These are phyloP conservation scores for Falcaria lacertinaria DNA, from an alignment of 2,888 invertebrate genomes.

Conservation along the genomic window DNA sequence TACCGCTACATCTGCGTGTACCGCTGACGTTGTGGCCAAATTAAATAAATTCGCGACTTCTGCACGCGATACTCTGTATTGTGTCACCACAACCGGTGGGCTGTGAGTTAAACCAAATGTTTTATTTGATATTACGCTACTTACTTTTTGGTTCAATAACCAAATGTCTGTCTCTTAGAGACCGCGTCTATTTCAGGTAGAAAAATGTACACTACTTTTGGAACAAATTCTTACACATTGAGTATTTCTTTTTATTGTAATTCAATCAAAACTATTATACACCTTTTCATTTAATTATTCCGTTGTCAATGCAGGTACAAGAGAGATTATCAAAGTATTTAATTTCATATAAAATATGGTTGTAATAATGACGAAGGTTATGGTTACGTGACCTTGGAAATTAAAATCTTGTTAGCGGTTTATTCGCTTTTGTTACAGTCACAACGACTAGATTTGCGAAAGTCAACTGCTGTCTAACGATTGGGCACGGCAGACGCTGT, in stretches of 20 bases:
- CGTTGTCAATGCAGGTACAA: too few relatives aligned
- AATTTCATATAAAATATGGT: not conserved
- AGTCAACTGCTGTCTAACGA: constrained; percentile 60
- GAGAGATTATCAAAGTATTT: too few relatives aligned
- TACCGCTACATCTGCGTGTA: constrained; percentile 17
- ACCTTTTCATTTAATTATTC: too few relatives aligned
- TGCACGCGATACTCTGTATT: constrained; percentile 37
- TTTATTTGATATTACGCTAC: not conserved
- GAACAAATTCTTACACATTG: too few relatives aligned
- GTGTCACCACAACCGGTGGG: constrained; percentile 25
- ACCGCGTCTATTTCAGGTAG: too few relatives aligned
- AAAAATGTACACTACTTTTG: too few relatives aligned
- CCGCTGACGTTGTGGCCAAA: constrained; percentile 31
- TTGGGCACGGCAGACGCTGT: constrained; percentile 61
- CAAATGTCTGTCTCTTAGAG: constrained; percentile 4
- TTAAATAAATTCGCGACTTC: constrained; percentile 41
- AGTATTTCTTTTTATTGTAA: too few relatives aligned
- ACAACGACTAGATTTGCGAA: constrained; percentile 56
- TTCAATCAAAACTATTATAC: too few relatives aligned
- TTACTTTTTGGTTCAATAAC: not conserved
- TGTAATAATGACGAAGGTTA: constrained; percentile 7
- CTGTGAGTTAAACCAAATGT: constrained; percentile 9
- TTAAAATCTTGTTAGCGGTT: constrained; percentile 50
- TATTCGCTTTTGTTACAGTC: constrained; percentile 49
- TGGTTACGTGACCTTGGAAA: constrained; percentile 32